Evolutionary conservation across 2,888 invertebrate genomes (phyloP), one percentile per base, ranked within the genome.

Genomic region (Diabrotica balteata): DNA sequence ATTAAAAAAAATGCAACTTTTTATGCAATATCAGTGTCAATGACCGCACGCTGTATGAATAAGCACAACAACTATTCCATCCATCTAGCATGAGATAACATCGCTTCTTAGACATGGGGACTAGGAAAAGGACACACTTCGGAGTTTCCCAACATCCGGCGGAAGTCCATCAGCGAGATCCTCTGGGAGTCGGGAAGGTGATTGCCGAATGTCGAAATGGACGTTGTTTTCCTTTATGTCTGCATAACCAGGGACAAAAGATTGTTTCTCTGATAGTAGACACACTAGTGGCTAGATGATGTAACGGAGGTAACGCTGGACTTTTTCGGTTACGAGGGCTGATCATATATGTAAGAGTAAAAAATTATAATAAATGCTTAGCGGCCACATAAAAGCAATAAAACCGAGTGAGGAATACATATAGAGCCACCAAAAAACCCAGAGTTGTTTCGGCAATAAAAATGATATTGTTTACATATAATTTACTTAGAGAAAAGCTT

Each of bases 171-270:
- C 82, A 80, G 77, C 62, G 54, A 66, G 75, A 79, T 79, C 81
- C 79, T 77, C 75, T 75, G 80, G 80, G 81, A 78, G 78, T 73
- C 75, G 74, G 76, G 76, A 79, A 83, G 82, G 83, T 82, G 81
- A 83, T 82, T 80, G 80, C 76, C 72, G 78, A 76, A 76, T 46
- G 47, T 72, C 72, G 73, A 76, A 77, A 78, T 80, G 78, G 77
- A 79, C 79, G 80, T 82, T 82, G 83, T 82, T 82, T 82, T 80
- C 81, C 78, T 79, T 81, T 80, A 80, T 81, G 80, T 79, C 78
- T 76, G 76, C 73, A 58, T 68, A 72, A 74, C 73, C 58, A 58
- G 52, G 58, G 52, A 58, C 58, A 59, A 54, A 44, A 47, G 45
- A 57, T 57, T 45, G 9, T 57, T 57, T 57, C 55, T 11, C 43